Base-by-base conservation (phyloP, 2,888 invertebrate species). In the Parnassius apollo region DNA sequence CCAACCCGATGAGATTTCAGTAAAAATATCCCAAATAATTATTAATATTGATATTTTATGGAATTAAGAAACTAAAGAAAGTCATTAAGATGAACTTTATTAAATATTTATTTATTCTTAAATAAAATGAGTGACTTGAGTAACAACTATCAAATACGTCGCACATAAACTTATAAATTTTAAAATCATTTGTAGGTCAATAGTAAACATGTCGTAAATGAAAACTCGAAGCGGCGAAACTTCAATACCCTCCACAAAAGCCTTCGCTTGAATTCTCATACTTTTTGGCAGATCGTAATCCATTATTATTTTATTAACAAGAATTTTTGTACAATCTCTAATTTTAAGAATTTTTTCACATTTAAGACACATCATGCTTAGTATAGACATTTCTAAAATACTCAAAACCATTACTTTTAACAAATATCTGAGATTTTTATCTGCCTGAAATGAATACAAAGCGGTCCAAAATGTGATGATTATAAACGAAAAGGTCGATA, bases 91-190 rank as follows among this genome's bases (percentile, higher is more conserved):
- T 35, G 35, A 35, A 4, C 7, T 35, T 35, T 35, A 35, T 35
- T 35, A 7, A 7, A 35, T 7, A 35, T 7, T 35, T 35, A 35
- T 35, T 35, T 35, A 35, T 35, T 7, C 42, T 45, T 59, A 44
- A 25, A 59, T 9, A 35, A 46, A 83, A 69, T 86, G 82, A 54
- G 81, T 81, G 45, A 86, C 71, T 72, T 89, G 89, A 65, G 87
- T 79, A 52, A 87, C 81, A 35, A 88, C 78, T 71, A 89, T 86
- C 57, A 88, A 76, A 69, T 86, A 88, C 1, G 88, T 88, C 0
- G 87, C 83, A 25, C 85, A 81, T 3, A 86, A 81, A 66, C 85
- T 86, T 56, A 87, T 78, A 62, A 86, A 85, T 62, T 88, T 87
- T 9, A 87, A 71, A 72, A 87, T 81, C 4, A 88, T 69, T 2